Percentiles rank a stretch among this genome's conserved stretches.
phyloP scores from a whole-genome alignment of 1,140 invertebrate genomes.

The Gonioctena quinquepunctata region DNA sequence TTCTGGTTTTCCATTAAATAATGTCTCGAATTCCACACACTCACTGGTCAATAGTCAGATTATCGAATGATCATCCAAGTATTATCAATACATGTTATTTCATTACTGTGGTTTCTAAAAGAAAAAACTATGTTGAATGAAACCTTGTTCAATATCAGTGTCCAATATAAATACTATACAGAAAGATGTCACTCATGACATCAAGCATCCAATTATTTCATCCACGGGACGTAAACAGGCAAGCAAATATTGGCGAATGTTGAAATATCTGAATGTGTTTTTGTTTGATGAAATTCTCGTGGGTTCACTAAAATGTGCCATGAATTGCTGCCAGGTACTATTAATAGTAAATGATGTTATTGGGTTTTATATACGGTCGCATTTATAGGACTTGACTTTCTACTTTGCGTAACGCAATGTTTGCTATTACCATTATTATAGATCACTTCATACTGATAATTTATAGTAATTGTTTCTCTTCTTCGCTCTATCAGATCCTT shows the following conservation, averaged over 20 bases:
- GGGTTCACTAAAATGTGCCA: conserved; percentile 23
- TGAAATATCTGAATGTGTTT: neutral
- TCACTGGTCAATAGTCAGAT: too few relatives aligned
- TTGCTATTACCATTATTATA: neutral
- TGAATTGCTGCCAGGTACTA: conserved; percentile 28
- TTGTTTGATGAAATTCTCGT: conserved; percentile 6
- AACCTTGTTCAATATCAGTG: too few relatives aligned
- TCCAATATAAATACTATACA: too few relatives aligned
- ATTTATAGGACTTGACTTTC: conserved; percentile 4
- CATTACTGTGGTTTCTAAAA: too few relatives aligned
- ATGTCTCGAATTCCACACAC: too few relatives aligned
- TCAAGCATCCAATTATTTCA: too few relatives aligned
- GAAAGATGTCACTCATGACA: too few relatives aligned
- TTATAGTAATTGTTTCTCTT: neutral
- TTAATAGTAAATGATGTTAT: conserved; percentile 34
- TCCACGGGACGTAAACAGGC: neutral
- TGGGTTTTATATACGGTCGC: neutral
- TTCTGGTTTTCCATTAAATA: too few relatives aligned
- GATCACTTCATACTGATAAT: neutral
- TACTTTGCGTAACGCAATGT: neutral
- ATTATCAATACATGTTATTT: too few relatives aligned
- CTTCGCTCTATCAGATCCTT: too few relatives aligned
- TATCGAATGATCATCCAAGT: too few relatives aligned
- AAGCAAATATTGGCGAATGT: neutral
- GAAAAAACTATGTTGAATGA: too few relatives aligned